Percentiles rank a stretch among this genome's conserved stretches.
These are phyloP conservation scores for Poliocrania exsul DNA, from an alignment of 2,797 vertebrate genomes.

Conservation along the genomic window DNA sequence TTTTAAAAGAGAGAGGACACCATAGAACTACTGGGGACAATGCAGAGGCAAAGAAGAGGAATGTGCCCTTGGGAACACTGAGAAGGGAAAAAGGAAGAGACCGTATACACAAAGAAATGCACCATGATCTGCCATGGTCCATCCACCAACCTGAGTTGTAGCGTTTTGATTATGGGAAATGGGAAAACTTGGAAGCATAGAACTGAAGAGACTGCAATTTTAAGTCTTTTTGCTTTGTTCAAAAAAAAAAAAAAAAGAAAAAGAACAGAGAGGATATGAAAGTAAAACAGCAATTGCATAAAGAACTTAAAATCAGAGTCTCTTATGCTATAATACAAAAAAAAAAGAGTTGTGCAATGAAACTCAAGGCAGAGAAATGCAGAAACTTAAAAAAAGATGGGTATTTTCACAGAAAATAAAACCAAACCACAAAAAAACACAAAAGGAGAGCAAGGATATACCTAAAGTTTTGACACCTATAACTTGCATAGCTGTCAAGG, in stretches of 20 bases:
- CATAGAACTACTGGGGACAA: neutral
- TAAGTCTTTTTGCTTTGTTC: neutral
- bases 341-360: neutral
- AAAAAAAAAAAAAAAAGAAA: neutral
- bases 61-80: rapidly evolving
- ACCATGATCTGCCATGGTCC: rapidly evolving
- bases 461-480: neutral
- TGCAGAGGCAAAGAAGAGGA: neutral
- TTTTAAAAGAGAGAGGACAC: neutral
- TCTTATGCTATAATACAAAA: neutral
- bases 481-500: neutral
- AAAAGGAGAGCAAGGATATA: neutral
- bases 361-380: neutral
- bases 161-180: neutral
- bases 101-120: rapidly evolving
- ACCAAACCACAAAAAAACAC: neutral
- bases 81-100: neutral
- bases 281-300: neutral
- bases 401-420: neutral
- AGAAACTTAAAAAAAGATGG: neutral
- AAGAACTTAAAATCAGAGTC: neutral
- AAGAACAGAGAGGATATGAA: neutral
- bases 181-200: neutral
- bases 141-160: neutral
- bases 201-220: neutral